Evolutionary conservation across 1,140 invertebrate species (phyloP).

Genomic region (Cecropterus lyciades): DNA sequence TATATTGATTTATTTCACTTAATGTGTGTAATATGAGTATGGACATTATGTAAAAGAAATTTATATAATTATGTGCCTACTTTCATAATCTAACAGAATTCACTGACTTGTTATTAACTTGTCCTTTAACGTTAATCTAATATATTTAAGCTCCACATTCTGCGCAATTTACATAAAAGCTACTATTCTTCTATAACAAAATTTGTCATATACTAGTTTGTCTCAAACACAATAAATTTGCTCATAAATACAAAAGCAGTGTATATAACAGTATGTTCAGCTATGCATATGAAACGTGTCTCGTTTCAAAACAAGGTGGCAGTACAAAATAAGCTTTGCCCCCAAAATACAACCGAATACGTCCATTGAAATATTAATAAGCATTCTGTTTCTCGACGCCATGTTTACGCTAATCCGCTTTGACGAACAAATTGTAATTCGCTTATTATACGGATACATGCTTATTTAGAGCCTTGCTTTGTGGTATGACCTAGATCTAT

Average conservation of each 20-base stretch:
- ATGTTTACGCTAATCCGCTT: neutral
- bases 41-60: no score
- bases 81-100: no score
- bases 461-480: no score
- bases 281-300: constrained; percentile 30
- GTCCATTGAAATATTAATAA: constrained; percentile 10
- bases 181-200: neutral
- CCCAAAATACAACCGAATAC: constrained; percentile 10
- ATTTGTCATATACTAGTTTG: constrained; percentile 8
- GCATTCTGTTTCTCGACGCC: neutral
- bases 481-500: no score
- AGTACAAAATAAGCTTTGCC: constrained; percentile 11
- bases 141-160: neutral
- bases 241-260: constrained; percentile 28
- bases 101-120: no score
- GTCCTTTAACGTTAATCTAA: neutral
- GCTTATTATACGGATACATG: neutral
- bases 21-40: no score
- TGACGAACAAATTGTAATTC: neutral
- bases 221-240: constrained; percentile 12
- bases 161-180: neutral
- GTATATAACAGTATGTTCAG: constrained; percentile 14
- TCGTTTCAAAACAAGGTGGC: constrained; percentile 28
- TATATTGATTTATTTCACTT: no score
- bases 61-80: no score